phyloP scores from a whole-genome alignment of 2,113 vertebrate genomes.

The Scalopus aquaticus region DNA sequence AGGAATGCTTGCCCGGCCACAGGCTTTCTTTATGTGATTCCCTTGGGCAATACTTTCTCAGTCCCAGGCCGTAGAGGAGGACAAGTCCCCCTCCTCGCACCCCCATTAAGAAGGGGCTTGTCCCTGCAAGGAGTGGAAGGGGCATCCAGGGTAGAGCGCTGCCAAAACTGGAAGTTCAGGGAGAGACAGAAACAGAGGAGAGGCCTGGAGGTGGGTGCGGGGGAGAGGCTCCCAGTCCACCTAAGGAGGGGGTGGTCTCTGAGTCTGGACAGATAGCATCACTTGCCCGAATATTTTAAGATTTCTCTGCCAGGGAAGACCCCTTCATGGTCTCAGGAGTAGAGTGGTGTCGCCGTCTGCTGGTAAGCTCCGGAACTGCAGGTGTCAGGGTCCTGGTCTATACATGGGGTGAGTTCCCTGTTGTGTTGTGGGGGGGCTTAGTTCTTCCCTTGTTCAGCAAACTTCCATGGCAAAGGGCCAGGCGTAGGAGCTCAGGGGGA shows the following conservation, averaged over 20 bases:
- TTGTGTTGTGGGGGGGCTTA: no score
- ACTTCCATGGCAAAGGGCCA: background rate
- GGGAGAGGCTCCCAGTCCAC: conserved; percentile 52
- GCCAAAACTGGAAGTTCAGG: background rate
- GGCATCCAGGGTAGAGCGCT: background rate
- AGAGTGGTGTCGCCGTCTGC: conserved; percentile 65
- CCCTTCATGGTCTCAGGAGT: background rate
- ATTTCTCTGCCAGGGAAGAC: background rate
- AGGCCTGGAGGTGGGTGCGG: background rate
- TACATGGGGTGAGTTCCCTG: background rate
- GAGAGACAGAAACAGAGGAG: conserved; percentile 56
- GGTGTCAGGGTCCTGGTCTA: background rate
- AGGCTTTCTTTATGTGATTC: background rate
- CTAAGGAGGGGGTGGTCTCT: conserved; percentile 43
- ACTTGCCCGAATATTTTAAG: background rate
- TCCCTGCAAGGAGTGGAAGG: background rate
- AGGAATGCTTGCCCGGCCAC: background rate
- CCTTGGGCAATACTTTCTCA: background rate
- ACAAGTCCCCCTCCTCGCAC: background rate
- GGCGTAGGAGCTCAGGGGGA: background rate
- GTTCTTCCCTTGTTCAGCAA: background rate
- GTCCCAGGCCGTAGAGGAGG: background rate
- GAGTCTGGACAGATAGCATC: background rate
- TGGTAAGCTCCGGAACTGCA: conserved; percentile 20
- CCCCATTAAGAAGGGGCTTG: background rate